A percentile compares a stretch with the other conserved stretches of the same genome.
Evolutionary conservation across 2,888 invertebrate genomes (phyloP).

Genomic region (Chrysolina oricalcia): DNA sequence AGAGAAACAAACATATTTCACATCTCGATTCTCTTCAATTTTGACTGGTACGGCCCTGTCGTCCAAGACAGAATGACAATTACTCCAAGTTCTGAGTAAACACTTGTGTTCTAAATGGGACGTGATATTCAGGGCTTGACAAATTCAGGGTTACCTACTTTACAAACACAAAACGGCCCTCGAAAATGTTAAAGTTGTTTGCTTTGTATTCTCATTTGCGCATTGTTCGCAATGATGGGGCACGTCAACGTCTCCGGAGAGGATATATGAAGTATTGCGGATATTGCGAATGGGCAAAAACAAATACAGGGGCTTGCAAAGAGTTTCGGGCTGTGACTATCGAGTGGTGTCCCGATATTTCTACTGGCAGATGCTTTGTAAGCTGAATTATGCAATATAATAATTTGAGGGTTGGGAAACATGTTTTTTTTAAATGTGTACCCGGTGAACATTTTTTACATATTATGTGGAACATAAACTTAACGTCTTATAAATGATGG

Average conservation of each 20-base stretch:
- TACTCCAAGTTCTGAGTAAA: slow-evolving; percentile 64
- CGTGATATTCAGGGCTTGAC: slow-evolving; percentile 63
- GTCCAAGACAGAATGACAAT: slow-evolving; percentile 58
- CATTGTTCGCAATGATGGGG: slow-evolving; percentile 49
- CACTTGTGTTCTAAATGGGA: slow-evolving; percentile 62
- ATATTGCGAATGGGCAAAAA: slow-evolving; percentile 10
- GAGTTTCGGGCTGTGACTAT: not conserved
- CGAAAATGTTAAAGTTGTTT: slow-evolving; percentile 52
- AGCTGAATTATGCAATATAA: not conserved
- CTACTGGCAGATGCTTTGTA: no score
- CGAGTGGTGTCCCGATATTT: no score
- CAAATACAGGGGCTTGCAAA: slow-evolving; percentile 4
- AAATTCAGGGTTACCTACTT: slow-evolving; percentile 65
- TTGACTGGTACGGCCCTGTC: slow-evolving; percentile 38
- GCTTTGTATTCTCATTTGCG: slow-evolving; percentile 56
- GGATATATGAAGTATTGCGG: slow-evolving; percentile 10
- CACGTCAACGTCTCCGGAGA: slow-evolving; percentile 24
- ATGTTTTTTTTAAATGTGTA: no score
- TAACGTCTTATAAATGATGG: no score
- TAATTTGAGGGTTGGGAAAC: not conserved
- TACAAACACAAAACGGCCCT: slow-evolving; percentile 58
- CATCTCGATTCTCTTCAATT: not conserved
- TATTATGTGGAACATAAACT: no score
- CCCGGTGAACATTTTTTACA: no score
- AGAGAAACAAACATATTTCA: no score